These are phyloP conservation scores for Bactericera cockerelli DNA, from an alignment of 1,140 invertebrate species.

Conservation along the genomic window DNA sequence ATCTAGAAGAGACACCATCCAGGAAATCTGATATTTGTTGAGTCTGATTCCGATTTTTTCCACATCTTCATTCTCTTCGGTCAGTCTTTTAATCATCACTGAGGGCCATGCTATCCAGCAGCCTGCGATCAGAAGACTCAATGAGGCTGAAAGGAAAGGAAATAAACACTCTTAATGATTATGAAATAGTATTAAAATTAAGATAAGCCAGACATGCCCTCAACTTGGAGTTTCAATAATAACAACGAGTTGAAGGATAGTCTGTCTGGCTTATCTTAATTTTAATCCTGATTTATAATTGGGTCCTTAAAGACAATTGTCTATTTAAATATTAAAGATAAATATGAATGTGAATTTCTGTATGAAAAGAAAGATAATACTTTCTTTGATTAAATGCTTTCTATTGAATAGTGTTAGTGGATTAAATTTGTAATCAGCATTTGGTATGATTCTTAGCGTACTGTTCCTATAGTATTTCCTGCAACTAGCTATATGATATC, in stretches of 20 bases:
- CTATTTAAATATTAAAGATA: too few relatives aligned
- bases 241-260: not conserved
- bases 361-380: too few relatives aligned
- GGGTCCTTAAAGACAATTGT: not conserved
- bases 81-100: constrained; percentile 1
- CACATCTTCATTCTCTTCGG: not conserved
- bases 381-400: too few relatives aligned
- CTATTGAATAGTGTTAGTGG: too few relatives aligned
- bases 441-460: too few relatives aligned
- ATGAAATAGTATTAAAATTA: not conserved
- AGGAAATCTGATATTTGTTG: constrained; percentile 1
- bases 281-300: not conserved
- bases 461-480: not conserved
- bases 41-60: not conserved
- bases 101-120: constrained; percentile 6
- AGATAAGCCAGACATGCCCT: not conserved
- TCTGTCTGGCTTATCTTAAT: not conserved
- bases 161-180: not conserved
- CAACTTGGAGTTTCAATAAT: not conserved
- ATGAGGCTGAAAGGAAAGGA: not conserved
- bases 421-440: too few relatives aligned
- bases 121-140: not conserved
- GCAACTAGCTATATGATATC: not conserved
- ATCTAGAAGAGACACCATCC: constrained; percentile 15
- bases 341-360: too few relatives aligned